These are phyloP conservation scores for Caenorhabditis sp. DNA, from an alignment of 2,888 invertebrate species.

Conservation along the genomic window DNA sequence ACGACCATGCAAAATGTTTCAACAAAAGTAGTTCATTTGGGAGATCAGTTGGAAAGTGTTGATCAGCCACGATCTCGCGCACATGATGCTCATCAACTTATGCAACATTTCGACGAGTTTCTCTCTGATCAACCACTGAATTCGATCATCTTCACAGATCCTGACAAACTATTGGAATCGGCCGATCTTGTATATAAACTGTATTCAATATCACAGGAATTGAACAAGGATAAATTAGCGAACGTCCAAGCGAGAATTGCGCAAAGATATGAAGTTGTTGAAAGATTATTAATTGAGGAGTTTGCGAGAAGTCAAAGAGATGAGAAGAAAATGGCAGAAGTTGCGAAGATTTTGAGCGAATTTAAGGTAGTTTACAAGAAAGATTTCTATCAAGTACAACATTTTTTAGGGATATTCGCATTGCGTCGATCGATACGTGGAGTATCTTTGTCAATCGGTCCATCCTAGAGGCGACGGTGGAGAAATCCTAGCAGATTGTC, in stretches of 20 bases:
- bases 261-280: constrained; percentile 70
- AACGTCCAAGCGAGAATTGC: constrained; percentile 68
- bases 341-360: constrained; percentile 88
- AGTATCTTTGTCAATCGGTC: constrained; percentile 83
- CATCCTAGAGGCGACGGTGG: constrained; percentile 75
- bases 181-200: constrained; percentile 97
- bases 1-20: constrained; percentile 95
- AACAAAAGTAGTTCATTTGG: constrained; percentile 95
- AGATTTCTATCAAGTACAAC: too few relatives aligned
- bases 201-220: constrained; percentile 90
- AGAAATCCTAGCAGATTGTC: constrained; percentile 88
- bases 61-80: constrained; percentile 80
- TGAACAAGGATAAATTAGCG: constrained; percentile 65
- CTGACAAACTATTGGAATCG: constrained; percentile 85
- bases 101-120: constrained; percentile 91
- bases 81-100: constrained; percentile 90
- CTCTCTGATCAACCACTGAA: constrained; percentile 84
- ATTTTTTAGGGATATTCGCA: constrained; percentile 85
- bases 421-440: constrained; percentile 94
- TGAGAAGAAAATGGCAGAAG: constrained; percentile 88
- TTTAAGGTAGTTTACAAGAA: constrained; percentile 80
- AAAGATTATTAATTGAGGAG: constrained; percentile 84
- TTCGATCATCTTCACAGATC: constrained; percentile 86
- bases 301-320: constrained; percentile 88
- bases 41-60: constrained; percentile 90